Evolutionary conservation across 2,888 invertebrate species (phyloP).

Genomic region (Catocala fraxini): DNA sequence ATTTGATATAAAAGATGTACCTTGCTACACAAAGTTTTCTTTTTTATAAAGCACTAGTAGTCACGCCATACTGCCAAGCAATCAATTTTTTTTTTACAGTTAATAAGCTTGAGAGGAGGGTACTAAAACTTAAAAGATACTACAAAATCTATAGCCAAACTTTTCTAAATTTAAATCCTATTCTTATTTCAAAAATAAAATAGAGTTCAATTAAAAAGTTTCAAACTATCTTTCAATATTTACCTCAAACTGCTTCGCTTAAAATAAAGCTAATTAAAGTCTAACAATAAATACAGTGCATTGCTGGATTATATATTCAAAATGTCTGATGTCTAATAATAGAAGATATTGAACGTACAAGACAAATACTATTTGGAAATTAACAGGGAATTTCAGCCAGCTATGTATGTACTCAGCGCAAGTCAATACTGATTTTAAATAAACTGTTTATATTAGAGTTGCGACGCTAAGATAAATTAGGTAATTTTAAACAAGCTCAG

Average conservation of each 20-base stretch:
- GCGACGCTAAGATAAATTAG: not conserved
- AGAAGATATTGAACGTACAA: slow-evolving; percentile 16
- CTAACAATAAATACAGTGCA: slow-evolving; percentile 3
- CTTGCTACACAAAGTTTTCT: too few species aligned
- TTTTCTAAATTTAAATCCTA: too few species aligned
- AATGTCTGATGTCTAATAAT: slow-evolving; percentile 3
- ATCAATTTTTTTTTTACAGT: too few species aligned
- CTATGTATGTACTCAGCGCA: slow-evolving; percentile 10
- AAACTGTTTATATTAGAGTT: not conserved
- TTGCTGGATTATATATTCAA: slow-evolving; percentile 6
- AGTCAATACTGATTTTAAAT: slow-evolving; percentile 10
- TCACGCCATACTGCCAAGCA: too few species aligned
- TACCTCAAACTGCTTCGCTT: slow-evolving; percentile 5
- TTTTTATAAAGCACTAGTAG: too few species aligned
- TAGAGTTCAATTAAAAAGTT: not conserved
- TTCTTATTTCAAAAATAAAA: too few species aligned
- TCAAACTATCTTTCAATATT: not conserved
- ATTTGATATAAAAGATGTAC: too few species aligned
- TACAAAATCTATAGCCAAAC: too few species aligned
- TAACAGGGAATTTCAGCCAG: slow-evolving; percentile 6
- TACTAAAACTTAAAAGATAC: too few species aligned
- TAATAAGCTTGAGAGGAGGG: too few species aligned
- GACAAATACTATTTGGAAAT: slow-evolving; percentile 20
- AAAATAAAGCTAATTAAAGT: slow-evolving; percentile 33
- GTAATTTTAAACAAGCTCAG: too few species aligned